Evolutionary conservation across 1,140 invertebrate genomes (phyloP), one percentile per base, ranked within the genome.

Genomic region (Gerris buenoi): DNA sequence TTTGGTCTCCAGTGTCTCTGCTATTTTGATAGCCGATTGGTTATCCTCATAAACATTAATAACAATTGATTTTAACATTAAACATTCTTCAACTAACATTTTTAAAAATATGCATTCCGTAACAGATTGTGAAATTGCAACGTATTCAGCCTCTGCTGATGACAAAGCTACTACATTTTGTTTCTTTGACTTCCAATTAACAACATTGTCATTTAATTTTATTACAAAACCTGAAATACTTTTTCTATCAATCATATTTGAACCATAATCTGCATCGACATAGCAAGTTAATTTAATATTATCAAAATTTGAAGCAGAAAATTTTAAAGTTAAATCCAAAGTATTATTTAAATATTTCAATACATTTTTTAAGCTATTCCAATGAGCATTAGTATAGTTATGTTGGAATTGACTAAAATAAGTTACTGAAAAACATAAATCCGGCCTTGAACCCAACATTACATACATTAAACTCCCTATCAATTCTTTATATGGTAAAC

Each of bases 151-250:
- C 14, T 46, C 64, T 25, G 23, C 2, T 18, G 22, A 25, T 14
- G 22, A 25, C 10, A 27, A 27, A 26, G 63, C 63, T 10, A 64
- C 63, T 14, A 2, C 2, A 2, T 15, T 10, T 64, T 64, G 63
- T 22, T 64, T 64, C 27, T 27, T 65, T 28, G 64, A 65, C 2
- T 15, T 14, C 64, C 64, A 65, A 29, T 3, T 15, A n/a, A 46
- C 15, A n/a, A 29, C 2, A 46, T 46, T 33, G 18, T 46, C 29
- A 25, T 46, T 5, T 10, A 18, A 10, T 5, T 46, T 10, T 5
- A 46, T 10, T 5, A 46, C 33, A 18, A 46, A 28, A 46, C 64
- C 64, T 3, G 27, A 5, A 2, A 46, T 56, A 46, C 27, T 33
- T 23, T 46, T 65, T 33, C 64, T 2, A 56, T 65, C 64, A 25